These are phyloP conservation scores for Echinometra lucunter DNA, from an alignment of 53 echinoderm and acorn worm species.

Conservation along the genomic window DNA sequence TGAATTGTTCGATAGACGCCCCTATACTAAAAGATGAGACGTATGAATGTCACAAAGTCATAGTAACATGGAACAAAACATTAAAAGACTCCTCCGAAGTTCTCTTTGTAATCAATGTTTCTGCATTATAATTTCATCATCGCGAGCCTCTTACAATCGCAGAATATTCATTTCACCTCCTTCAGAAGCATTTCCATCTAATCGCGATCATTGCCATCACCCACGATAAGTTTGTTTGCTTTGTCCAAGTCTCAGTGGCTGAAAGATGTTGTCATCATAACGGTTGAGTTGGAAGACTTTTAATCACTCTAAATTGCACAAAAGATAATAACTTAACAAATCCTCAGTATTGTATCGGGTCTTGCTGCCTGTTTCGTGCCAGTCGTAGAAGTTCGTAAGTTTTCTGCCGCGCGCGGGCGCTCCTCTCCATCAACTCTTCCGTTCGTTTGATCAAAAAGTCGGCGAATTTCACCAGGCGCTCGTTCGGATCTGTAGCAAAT, in stretches of 20 bases:
- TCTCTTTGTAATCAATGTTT: too few species aligned
- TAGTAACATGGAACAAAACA: too few species aligned
- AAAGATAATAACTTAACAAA: neutral
- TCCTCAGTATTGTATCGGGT: slow-evolving; percentile 36
- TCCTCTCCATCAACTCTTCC: slow-evolving; percentile 62
- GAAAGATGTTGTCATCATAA: neutral
- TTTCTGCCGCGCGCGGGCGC: slow-evolving; percentile 71
- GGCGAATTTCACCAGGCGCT: slow-evolving; percentile 61
- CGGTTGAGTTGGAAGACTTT: slow-evolving; percentile 1
- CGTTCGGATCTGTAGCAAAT: slow-evolving; percentile 52
- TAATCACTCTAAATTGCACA: neutral
- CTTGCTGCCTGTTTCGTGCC: slow-evolving; percentile 41
- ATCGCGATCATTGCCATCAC: neutral
- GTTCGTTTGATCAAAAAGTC: slow-evolving; percentile 65
- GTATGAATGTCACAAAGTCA: too few species aligned
- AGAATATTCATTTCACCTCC: neutral
- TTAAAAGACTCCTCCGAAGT: too few species aligned
- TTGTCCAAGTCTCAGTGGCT: neutral
- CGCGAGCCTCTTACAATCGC: too few species aligned
- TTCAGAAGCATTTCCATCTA: neutral
- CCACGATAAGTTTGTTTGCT: neutral
- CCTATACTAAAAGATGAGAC: too few species aligned
- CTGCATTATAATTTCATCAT: too few species aligned
- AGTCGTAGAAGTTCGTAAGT: slow-evolving; percentile 58
- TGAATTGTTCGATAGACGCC: too few species aligned